phyloP scores from a whole-genome alignment of 2,797 vertebrate species.

The Lemur catta region DNA sequence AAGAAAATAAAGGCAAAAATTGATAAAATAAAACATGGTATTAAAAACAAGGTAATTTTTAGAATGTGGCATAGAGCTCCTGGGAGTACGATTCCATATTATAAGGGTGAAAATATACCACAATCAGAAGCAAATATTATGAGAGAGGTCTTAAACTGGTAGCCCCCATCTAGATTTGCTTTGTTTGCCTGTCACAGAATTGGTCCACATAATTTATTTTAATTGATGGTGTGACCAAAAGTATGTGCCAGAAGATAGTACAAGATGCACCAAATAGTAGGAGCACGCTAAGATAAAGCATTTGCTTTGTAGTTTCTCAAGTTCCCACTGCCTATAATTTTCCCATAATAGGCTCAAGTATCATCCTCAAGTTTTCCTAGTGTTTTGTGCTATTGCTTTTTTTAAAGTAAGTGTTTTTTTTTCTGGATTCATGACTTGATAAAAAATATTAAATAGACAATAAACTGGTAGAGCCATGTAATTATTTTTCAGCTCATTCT shows the following conservation, averaged over 20 bases:
- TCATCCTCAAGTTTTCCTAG: not conserved
- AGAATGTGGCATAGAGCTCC: not conserved
- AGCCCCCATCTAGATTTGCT: too few relatives aligned
- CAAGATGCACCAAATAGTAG: not conserved
- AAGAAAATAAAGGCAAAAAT: not conserved
- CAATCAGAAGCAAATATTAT: too few relatives aligned
- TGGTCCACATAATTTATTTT: not conserved
- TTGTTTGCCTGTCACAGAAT: not conserved
- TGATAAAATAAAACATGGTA: not conserved
- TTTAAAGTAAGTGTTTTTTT: not conserved
- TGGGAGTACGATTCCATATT: not conserved
- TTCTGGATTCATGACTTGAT: not conserved
- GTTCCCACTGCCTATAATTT: not conserved
- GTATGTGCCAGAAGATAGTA: not conserved
- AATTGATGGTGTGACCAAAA: not conserved
- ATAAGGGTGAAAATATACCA: not conserved
- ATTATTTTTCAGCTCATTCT: not conserved
- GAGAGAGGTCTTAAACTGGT: not conserved
- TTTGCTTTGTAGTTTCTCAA: not conserved
- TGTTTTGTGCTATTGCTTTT: not conserved
- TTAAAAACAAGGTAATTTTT: not conserved
- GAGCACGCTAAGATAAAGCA: not conserved
- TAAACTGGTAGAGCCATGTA: not conserved
- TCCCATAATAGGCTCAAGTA: accelerated
- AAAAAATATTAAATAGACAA: not conserved